phyloP scores from a whole-genome alignment of 2,113 vertebrate genomes.

The Cryptotis parvus region DNA sequence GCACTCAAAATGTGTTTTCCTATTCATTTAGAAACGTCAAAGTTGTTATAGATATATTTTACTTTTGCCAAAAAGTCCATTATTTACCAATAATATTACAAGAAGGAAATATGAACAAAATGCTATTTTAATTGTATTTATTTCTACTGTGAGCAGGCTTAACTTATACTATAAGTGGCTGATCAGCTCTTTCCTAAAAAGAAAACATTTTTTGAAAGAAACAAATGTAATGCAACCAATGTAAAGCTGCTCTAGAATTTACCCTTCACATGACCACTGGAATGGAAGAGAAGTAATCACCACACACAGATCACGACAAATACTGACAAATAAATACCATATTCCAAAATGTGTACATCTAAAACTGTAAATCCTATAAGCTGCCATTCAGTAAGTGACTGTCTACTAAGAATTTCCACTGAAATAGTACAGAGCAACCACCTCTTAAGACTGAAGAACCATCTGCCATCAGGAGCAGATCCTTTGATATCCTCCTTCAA shows the following conservation, averaged over 20 bases:
- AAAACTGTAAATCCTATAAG: constrained; percentile 23
- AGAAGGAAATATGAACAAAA: constrained; percentile 31
- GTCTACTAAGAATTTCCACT: background rate
- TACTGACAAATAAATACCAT: background rate
- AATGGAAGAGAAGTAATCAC: background rate
- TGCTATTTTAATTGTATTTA: background rate
- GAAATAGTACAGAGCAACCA: background rate
- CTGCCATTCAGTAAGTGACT: background rate
- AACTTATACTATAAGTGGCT: background rate
- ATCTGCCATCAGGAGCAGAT: background rate
- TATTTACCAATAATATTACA: constrained; percentile 36
- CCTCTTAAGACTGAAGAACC: background rate
- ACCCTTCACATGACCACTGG: background rate
- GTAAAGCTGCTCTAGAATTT: too few species aligned
- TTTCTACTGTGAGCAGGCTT: background rate
- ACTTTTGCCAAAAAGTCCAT: constrained; percentile 23
- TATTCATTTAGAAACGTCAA: constrained; percentile 19
- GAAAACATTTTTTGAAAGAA: background rate
- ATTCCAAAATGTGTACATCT: background rate
- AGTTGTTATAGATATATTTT: background rate
- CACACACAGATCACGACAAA: background rate
- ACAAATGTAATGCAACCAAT: background rate
- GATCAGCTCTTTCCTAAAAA: constrained; percentile 17
- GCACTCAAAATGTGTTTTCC: background rate
- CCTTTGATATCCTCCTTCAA: background rate